Evolutionary conservation across 2,888 invertebrate species (phyloP), one percentile per base, ranked within the genome.

Genomic region (Diogma glabrata): DNA sequence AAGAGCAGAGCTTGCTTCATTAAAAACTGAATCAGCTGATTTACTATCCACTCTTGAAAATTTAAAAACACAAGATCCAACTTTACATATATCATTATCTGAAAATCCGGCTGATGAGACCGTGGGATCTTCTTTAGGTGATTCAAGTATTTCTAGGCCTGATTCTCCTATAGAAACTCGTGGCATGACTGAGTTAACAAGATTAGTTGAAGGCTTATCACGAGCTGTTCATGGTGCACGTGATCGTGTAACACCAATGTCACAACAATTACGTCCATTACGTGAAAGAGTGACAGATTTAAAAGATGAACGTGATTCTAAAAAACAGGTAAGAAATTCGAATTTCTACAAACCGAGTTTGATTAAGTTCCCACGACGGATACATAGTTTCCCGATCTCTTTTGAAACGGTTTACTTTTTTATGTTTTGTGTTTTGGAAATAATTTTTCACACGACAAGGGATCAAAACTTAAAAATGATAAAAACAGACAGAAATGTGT

Each of bases 11-110:
- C 71, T 89, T 57, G 80, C 85, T 7, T 81, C 82, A 49, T 70
- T 87, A 52, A 79, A 82, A 69, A 75, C 87, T 1, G 91, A 92
- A 68, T 75, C 78, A 26, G 86, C 86, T 9, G 80, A 89, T 38
- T 70, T 90, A 38, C 75, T 80, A 12, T 75, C 89, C 53, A 88
- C 90, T 0, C 70, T 83, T 51, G 84, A 87, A 61, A 81, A 90
- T 49, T 72, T 92, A 40, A 75, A 77, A 55, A 73, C 77, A 46
- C 73, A 70, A 46, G 75, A 76, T 55, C 74, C 75, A 2, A 74
- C 75, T 2, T 64, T 75, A 3, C 73, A 75, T 62, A 69, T 73
- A 64, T 73, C 74, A 26, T 60, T 75, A 22, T 63, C 74, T 5
- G 50, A 55, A 51, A 19, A 48, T 2, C 50, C 22, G 22, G 54